Base-by-base conservation (phyloP, 1,140 invertebrate species). In the Drosophila miranda region DNA sequence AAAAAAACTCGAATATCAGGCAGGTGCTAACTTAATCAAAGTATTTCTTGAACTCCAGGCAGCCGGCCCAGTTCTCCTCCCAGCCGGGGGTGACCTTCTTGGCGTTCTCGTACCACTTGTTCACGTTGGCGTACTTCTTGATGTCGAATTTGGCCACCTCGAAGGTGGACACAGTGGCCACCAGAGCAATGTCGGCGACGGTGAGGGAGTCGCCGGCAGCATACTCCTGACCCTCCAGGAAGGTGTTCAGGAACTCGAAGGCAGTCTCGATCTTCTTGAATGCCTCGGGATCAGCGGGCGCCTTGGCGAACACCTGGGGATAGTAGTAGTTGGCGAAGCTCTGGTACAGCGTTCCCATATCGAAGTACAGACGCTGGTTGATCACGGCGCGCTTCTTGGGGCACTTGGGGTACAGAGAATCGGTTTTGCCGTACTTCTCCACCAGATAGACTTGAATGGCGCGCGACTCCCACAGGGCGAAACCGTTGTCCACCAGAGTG, bases 281-380 rank as follows among this genome's bases (percentile, higher is more conserved):
- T 75, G 95, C 95, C 6, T 93, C 93, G 14, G 93, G 92, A 89
- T 95, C 94, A 1, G 92, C 92, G 13, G 94, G 92, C 0, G 91
- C 93, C 68, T 93, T 94, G n/a, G 80, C 93, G 77, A 95, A 95
- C 3, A 95, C 66, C 74, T 93, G 92, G 14, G 95, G 94, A 83
- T 95, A 96, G 95, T 97, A 94, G 76, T 93, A 93, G 34, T 93
- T 92, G 16, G 76, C 83, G 44, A 95, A 93, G 51, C 93, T 90
- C 52, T 93, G 92, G 89, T 95, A 95, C 11, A 97, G 91, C 2
- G 92, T 94, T 26, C 94, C 94, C 70, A 94, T 89, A 77, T 96
- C 95, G 88, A 97, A 97, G 78, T 94, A 94, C 26, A 97, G 91
- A 64, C 95, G 92, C 74, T 95, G 94, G 86, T 97, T 94, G 8